phyloP scores from a whole-genome alignment of 2,797 vertebrate species.

The Holocentrus rufus region DNA sequence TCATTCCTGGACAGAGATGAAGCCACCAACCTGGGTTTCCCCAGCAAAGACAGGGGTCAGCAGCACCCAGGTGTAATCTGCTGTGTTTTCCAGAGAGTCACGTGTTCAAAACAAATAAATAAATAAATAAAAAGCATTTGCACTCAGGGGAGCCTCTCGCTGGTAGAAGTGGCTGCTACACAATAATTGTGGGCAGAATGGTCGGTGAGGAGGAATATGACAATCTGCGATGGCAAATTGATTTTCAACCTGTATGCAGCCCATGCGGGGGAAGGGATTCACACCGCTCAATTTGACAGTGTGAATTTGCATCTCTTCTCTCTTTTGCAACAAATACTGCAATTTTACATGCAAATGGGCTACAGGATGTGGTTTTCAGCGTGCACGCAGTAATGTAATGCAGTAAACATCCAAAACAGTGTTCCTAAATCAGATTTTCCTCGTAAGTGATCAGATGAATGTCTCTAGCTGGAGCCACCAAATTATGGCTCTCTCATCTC shows the following conservation, averaged over 20 bases:
- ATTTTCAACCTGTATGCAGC: constrained; percentile 66
- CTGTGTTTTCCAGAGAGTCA: constrained; percentile 46
- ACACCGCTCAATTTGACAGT: constrained; percentile 25
- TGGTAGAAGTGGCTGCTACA: constrained; percentile 66
- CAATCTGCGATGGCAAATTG: constrained; percentile 80
- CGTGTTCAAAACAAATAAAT: constrained; percentile 4
- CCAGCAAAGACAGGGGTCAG: constrained; percentile 69
- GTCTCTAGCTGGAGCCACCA: constrained; percentile 48
- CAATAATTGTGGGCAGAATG: constrained; percentile 74
- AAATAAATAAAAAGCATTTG: constrained; percentile 63
- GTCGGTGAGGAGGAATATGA: constrained; percentile 74
- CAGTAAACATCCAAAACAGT: constrained; percentile 24
- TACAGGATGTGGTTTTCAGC: constrained; percentile 4
- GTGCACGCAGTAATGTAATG: constrained; percentile 16
- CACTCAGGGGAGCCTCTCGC: constrained; percentile 68
- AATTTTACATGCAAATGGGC: constrained; percentile 47
- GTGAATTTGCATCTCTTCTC: constrained; percentile 47
- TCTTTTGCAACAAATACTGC: constrained; percentile 39
- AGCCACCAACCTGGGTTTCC: constrained; percentile 56
- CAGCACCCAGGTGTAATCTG: constrained; percentile 72
- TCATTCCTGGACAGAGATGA: constrained; percentile 58
- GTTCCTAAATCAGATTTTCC: constrained; percentile 57
- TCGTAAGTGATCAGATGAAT: constrained; percentile 53
- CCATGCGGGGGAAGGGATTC: constrained; percentile 4
- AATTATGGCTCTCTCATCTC: constrained; percentile 42